These are phyloP conservation scores for Sinodicranocentrus sp. DNA, from an alignment of 2,888 invertebrate genomes.

Conservation along the genomic window DNA sequence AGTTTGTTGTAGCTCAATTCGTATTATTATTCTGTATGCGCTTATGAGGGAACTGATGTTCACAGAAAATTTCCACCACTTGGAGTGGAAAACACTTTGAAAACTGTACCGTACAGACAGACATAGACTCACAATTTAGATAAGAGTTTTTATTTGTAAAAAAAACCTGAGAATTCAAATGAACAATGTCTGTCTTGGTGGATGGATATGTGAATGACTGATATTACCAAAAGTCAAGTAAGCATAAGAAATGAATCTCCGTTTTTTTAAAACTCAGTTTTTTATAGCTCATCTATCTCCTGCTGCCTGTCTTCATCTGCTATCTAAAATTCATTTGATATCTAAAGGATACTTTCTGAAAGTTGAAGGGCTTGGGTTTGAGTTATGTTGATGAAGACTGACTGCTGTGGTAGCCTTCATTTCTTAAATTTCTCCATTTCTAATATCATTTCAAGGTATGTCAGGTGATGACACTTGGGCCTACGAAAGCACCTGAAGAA, in stretches of 20 bases:
- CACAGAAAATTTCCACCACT: background rate
- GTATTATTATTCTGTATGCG: background rate
- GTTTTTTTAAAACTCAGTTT: background rate
- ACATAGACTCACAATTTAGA: too few relatives aligned
- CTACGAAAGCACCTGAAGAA: too few relatives aligned
- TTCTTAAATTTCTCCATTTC: constrained; percentile 11
- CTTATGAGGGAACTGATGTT: background rate
- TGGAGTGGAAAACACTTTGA: constrained; percentile 1
- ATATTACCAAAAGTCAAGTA: constrained; percentile 55
- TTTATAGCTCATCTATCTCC: background rate
- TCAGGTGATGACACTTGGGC: constrained; percentile 66
- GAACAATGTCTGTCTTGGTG: constrained; percentile 55
- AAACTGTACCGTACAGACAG: constrained; percentile 9
- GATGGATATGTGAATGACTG: constrained; percentile 67
- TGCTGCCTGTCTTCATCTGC: constrained; percentile 27
- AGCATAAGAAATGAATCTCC: constrained; percentile 21
- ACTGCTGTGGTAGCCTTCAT: constrained; percentile 27
- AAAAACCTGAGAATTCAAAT: constrained; percentile 45
- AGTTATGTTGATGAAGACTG: background rate
- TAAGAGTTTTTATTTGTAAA: constrained; percentile 2
- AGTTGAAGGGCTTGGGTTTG: constrained; percentile 7
- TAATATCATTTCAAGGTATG: constrained; percentile 33
- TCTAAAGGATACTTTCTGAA: constrained; percentile 1
- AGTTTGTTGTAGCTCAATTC: constrained; percentile 15
- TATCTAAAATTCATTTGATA: background rate